Conservation (phyloP, 2,797 vertebrate genomes). For the Epinephelus coioides region DNA sequence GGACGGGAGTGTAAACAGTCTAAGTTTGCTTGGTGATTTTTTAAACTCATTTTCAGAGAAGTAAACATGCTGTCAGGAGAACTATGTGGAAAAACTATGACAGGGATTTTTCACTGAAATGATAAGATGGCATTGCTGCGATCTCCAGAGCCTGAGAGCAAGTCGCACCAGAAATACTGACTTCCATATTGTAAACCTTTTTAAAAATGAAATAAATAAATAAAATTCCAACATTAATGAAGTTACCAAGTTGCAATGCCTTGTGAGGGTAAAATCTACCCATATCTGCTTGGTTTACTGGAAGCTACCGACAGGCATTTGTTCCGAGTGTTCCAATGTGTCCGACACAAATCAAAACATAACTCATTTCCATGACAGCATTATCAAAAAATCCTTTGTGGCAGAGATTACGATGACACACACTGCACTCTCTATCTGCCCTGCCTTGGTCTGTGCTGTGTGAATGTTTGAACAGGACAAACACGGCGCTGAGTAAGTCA, state of each 20-base stretch:
- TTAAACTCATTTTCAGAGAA: constrained; percentile 36
- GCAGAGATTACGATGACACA: constrained; percentile 37
- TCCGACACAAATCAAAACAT: constrained; percentile 34
- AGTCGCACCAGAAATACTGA: background rate
- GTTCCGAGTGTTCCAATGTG: constrained; percentile 12
- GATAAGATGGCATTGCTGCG: constrained; percentile 29
- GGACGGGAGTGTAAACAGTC: constrained; percentile 30
- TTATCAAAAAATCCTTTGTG: constrained; percentile 52
- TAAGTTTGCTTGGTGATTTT: constrained; percentile 41
- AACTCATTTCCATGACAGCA: constrained; percentile 42
- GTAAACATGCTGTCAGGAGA: constrained; percentile 41
- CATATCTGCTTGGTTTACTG: background rate
- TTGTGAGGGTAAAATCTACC: background rate
- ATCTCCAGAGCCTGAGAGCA: background rate
- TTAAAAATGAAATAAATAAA: too few relatives aligned
- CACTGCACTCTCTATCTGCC: constrained; percentile 21
- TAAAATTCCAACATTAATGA: constrained; percentile 1
- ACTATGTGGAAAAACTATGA: constrained; percentile 28
- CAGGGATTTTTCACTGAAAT: constrained; percentile 33
- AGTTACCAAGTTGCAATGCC: background rate
- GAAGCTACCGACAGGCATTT: background rate
- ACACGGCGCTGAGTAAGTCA: constrained; percentile 81
- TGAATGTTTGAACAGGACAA: constrained; percentile 86
- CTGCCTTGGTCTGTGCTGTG: constrained; percentile 8
- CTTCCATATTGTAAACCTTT: background rate